These are phyloP conservation scores for Tragelaphus oryx DNA, from an alignment of 2,797 vertebrate genomes.

Conservation along the genomic window DNA sequence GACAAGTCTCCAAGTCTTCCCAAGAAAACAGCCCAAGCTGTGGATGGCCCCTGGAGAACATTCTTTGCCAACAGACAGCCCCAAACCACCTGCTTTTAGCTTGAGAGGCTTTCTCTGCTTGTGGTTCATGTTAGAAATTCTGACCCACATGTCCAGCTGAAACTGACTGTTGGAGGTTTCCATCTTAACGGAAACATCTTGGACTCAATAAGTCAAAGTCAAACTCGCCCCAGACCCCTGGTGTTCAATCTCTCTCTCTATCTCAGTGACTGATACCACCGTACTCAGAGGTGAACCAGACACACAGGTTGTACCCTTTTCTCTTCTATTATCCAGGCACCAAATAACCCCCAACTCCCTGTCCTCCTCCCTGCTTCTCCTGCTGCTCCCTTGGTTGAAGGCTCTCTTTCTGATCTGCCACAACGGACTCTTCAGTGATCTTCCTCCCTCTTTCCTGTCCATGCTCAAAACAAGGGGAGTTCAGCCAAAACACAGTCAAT, in stretches of 20 bases:
- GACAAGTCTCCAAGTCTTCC: slow-evolving; percentile 70
- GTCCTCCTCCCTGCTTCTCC: not conserved
- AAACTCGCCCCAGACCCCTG: not conserved
- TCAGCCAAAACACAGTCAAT: not conserved
- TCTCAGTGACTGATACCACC: not conserved
- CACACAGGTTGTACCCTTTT: rapidly evolving
- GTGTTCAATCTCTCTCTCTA: not conserved
- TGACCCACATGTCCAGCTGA: not conserved
- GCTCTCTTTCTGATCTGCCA: not conserved
- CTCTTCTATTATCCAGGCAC: not conserved
- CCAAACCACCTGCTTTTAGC: slow-evolving; percentile 40
- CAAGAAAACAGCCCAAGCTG: slow-evolving; percentile 40
- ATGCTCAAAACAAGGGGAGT: not conserved
- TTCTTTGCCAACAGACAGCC: not conserved
- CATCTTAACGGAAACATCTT: not conserved
- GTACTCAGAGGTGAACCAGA: not conserved
- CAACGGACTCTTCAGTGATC: rapidly evolving
- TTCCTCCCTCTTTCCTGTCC: not conserved
- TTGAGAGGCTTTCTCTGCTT: slow-evolving; percentile 22
- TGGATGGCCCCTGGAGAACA: not conserved
- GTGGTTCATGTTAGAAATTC: slow-evolving; percentile 23
- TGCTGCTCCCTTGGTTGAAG: not conserved
- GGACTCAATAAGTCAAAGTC: not conserved
- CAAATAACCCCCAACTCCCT: not conserved
- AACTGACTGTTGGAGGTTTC: not conserved